Evolutionary conservation across 2,797 vertebrate genomes (phyloP).

Genomic region (Botia almorhae): DNA sequence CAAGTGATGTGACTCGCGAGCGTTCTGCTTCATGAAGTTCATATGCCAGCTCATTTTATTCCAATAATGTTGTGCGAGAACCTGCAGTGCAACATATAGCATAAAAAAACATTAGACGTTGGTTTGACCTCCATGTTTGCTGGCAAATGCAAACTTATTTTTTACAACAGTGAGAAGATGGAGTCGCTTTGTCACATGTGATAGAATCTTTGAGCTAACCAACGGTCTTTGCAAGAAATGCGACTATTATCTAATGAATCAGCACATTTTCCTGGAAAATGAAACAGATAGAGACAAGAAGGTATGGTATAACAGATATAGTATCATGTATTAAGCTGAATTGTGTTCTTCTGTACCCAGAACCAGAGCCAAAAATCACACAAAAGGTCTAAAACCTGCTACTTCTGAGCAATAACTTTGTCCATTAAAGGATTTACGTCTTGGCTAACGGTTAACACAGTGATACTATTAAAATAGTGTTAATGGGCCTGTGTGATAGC

Average conservation of each 20-base stretch:
- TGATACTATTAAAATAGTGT: too few species aligned
- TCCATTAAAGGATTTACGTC: too few species aligned
- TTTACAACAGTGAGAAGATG: constrained; percentile 8
- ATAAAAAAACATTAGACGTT: constrained; percentile 14
- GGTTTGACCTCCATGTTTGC: constrained; percentile 11
- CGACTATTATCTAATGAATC: constrained; percentile 2
- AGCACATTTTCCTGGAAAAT: constrained; percentile 10
- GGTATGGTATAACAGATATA: not conserved
- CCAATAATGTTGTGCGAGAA: constrained; percentile 16
- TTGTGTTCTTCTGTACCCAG: not conserved
- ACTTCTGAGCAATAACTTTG: too few species aligned
- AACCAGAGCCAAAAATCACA: too few species aligned
- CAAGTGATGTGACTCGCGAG: constrained; percentile 60
- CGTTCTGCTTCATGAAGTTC: constrained; percentile 53
- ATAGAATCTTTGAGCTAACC: constrained; percentile 11
- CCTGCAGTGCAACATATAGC: constrained; percentile 10
- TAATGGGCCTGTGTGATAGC: too few species aligned
- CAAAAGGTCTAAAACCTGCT: too few species aligned
- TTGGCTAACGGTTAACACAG: too few species aligned
- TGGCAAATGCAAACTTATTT: not conserved
- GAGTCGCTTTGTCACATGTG: constrained; percentile 6
- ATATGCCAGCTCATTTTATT: constrained; percentile 34
- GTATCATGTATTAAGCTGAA: not conserved
- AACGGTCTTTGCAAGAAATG: constrained; percentile 14
- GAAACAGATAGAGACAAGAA: not conserved